Evolutionary conservation across 2,113 vertebrate genomes (phyloP).

Genomic region (Ammodytes dubius): DNA sequence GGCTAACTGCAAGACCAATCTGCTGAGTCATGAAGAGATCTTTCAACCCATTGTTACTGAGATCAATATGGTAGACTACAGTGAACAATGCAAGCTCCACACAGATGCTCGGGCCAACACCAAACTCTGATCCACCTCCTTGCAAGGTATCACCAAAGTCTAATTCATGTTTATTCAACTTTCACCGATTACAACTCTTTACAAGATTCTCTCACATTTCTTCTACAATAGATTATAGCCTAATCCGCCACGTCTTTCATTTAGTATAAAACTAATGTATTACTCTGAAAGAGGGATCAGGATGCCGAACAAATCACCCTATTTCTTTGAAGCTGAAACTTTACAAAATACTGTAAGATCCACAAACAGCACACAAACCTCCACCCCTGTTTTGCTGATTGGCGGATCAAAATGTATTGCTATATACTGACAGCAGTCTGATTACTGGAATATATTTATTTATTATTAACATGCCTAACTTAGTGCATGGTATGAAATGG

Average conservation of each 20-base stretch:
- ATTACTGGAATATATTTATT: constrained; percentile 5
- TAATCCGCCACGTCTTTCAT: not conserved
- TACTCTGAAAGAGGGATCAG: not conserved
- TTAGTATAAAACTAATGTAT: not conserved
- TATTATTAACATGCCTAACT: not conserved
- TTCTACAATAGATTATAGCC: not conserved
- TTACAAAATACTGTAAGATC: not conserved
- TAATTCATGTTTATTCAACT: not conserved
- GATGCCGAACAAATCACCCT: not conserved
- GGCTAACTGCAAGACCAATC: constrained; percentile 59
- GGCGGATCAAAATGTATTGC: not conserved
- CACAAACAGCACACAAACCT: not conserved
- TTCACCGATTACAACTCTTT: constrained; percentile 3
- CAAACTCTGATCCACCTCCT: not conserved
- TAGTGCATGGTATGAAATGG: constrained; percentile 4
- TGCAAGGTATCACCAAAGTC: not conserved
- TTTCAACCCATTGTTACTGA: constrained; percentile 62
- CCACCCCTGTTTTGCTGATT: not conserved
- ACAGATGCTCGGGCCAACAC: constrained; percentile 31
- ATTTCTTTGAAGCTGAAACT: not conserved
- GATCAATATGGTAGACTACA: constrained; percentile 66
- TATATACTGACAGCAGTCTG: not conserved
- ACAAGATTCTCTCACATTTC: not conserved
- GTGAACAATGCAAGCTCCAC: constrained; percentile 60
- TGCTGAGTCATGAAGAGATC: constrained; percentile 73